Evolutionary conservation across 2,888 invertebrate species (phyloP), one percentile per base, ranked within the genome.

Genomic region (Taphrorychus bicolor): DNA sequence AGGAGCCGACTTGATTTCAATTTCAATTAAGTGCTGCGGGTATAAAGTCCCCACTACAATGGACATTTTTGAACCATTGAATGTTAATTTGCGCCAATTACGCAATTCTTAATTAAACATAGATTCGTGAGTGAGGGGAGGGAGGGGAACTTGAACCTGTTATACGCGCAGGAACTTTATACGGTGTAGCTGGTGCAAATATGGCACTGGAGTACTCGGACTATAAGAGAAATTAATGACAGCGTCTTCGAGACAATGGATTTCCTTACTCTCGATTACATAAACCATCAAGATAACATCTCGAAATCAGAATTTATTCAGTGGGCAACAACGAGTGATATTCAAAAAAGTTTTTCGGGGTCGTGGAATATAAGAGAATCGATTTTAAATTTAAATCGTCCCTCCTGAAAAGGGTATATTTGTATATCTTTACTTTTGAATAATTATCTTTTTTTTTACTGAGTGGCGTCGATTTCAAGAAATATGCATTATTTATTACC

Each of bases 261-360:
- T 63, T 59, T 62, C 52, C 52, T 63, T 62, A 66, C 59, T 45
- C 51, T 67, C 59, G 60, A 70, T 70, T 70, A 70, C 66, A 66
- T 66, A 70, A 70, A 67, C 65, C 61, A 66, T 67, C 66, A 54
- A 70, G 70, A 70, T 70, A 70, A 57, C 42, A 70, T 70, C 66
- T 22, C 24, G 48, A 56, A 65, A 56, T 69, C 60, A 69, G 57
- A 61, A 69, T 69, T 60, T 66, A 66, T 69, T 69, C 69, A 59
- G 62, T 66, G 66, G 61, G 64, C 59, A 69, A 63, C 59, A 52
- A 64, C 21, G 41, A 18, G 16, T 42, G 23, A 69, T 63, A 68
- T 69, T 64, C 60, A 57, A 64, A 65, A 61, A 19, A 19, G 14
- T 56, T 40, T 60, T 65, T 58, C 52, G 45, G 48, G 23, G 56